phyloP scores from a whole-genome alignment of 2,113 vertebrate genomes.

The Myodes glareolus region DNA sequence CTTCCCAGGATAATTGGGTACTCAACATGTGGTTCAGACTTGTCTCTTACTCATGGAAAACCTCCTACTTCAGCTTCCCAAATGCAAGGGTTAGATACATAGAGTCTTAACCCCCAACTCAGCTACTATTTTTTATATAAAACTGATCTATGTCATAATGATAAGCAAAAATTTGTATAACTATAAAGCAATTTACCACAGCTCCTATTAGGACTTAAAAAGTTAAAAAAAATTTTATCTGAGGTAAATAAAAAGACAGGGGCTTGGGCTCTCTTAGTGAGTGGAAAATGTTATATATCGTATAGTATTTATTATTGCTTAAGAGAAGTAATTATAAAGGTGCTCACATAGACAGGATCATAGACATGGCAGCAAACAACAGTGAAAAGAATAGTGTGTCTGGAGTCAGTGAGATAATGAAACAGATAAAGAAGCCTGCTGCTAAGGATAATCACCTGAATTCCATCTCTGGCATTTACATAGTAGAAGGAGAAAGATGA shows the following conservation, averaged over 20 bases:
- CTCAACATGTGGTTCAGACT: neutral
- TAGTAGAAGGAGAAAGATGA: too few relatives aligned
- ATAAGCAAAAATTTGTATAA: neutral
- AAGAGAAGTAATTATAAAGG: neutral
- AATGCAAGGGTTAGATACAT: neutral
- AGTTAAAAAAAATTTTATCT: neutral
- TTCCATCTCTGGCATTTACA: neutral
- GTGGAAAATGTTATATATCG: neutral
- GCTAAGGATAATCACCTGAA: neutral
- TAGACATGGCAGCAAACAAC: neutral
- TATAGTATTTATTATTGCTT: neutral
- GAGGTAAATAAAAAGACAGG: neutral
- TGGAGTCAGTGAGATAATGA: neutral
- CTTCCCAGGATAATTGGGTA: neutral
- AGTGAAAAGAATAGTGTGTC: neutral
- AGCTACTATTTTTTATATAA: neutral
- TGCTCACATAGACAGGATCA: neutral
- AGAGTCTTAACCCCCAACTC: neutral
- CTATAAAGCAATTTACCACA: neutral
- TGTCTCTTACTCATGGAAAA: neutral
- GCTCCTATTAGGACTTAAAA: slow-evolving; percentile 7
- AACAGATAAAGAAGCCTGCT: neutral
- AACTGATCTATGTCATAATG: neutral
- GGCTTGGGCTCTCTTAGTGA: neutral
- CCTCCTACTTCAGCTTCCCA: neutral